Evolutionary conservation across 1,140 invertebrate genomes (phyloP).

Genomic region (Rhyacophila brunnea): DNA sequence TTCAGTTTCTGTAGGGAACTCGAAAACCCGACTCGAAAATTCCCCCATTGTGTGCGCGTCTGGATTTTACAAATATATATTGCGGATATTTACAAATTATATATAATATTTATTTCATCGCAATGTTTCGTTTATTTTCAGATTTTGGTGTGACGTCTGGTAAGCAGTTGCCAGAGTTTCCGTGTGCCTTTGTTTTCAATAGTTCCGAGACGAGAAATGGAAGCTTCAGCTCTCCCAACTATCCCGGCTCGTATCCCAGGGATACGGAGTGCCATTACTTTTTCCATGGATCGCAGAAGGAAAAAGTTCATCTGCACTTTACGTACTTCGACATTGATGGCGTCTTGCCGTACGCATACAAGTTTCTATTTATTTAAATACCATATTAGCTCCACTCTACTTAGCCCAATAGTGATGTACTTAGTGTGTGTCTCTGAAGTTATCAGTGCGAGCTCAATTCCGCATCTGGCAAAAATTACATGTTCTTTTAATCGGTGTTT

Average conservation of each 20-base stretch:
- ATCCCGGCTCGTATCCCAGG: slow-evolving; percentile 87
- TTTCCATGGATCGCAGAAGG: slow-evolving; percentile 79
- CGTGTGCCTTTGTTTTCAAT: slow-evolving; percentile 81
- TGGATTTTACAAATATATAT: too few species aligned
- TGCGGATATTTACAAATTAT: too few species aligned
- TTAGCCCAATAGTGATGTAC: too few species aligned
- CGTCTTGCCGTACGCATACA: slow-evolving; percentile 74
- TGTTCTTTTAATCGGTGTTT: too few species aligned
- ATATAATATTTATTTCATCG: too few species aligned
- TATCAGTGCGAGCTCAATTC: too few species aligned
- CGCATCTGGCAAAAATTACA: too few species aligned
- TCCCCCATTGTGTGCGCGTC: too few species aligned
- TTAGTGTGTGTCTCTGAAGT: too few species aligned
- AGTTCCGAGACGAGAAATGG: slow-evolving; percentile 77
- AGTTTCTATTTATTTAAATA: background rate
- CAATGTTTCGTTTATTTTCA: too few species aligned
- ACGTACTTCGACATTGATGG: slow-evolving; percentile 91
- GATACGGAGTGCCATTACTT: slow-evolving; percentile 94
- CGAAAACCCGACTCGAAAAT: too few species aligned
- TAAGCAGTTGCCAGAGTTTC: slow-evolving; percentile 66
- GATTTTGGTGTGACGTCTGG: slow-evolving; percentile 82
- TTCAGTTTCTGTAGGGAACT: too few species aligned
- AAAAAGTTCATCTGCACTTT: slow-evolving; percentile 84
- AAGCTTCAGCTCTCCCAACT: slow-evolving; percentile 88
- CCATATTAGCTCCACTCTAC: background rate